Evolutionary conservation across 2,888 invertebrate genomes (phyloP).

Genomic region (Phengaris alcon): DNA sequence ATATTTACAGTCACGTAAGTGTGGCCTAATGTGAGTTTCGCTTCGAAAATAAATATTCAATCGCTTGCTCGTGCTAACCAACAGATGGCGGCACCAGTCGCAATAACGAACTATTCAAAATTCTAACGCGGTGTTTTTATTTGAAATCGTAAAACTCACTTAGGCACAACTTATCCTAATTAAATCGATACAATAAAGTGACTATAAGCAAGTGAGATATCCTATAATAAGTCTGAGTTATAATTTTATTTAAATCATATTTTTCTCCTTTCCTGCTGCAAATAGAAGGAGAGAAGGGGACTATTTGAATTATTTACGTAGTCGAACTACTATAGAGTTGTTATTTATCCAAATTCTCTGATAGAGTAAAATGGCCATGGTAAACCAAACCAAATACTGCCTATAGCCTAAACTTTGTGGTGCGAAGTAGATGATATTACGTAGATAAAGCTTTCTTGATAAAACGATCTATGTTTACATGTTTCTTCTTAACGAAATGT

Average conservation of each 20-base stretch:
- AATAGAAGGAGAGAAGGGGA: constrained; percentile 72
- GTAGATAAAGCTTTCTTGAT: constrained; percentile 68
- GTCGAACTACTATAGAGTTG: constrained; percentile 63
- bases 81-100: not conserved
- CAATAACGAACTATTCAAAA: not conserved
- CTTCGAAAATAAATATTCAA: not conserved
- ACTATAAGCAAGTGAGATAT: constrained; percentile 41
- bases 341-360: constrained; percentile 70
- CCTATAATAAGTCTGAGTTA: constrained; percentile 43
- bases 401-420: constrained; percentile 52
- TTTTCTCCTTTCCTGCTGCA: constrained; percentile 74
- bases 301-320: constrained; percentile 65
- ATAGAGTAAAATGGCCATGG: constrained; percentile 67
- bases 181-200: not conserved
- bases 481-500: constrained; percentile 51
- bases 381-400: constrained; percentile 62
- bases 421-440: constrained; percentile 59
- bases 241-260: constrained; percentile 50
- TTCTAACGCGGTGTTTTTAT: not conserved
- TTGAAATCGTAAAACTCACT: not conserved
- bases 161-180: not conserved
- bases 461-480: constrained; percentile 54
- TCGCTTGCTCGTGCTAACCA: not conserved
- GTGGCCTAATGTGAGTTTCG: constrained; percentile 4
- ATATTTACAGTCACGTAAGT: constrained; percentile 10